A percentile compares a stretch with the other conserved stretches of the same genome.
These are phyloP conservation scores for Macrobrachium nipponense DNA, from an alignment of 1,140 invertebrate species.

Conservation along the genomic window DNA sequence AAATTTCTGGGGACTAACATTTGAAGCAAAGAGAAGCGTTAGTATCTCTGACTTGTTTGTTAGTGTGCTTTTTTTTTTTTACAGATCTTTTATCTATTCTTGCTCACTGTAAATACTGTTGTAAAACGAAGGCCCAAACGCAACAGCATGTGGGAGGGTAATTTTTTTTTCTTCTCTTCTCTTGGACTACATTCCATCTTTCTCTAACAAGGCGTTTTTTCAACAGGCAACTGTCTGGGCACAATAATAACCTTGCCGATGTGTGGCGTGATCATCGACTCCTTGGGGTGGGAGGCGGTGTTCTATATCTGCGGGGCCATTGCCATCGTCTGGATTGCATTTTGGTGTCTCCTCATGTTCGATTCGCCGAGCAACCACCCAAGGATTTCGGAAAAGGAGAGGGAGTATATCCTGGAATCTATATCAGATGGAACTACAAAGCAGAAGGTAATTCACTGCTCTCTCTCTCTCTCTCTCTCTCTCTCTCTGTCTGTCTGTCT, in stretches of 20 bases:
- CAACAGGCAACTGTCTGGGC: conserved; percentile 81
- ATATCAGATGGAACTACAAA: not conserved
- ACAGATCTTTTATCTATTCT: no score
- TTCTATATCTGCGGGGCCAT: conserved; percentile 87
- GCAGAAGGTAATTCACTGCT: conserved; percentile 8
- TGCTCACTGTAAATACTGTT: no score
- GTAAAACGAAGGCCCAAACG: no score
- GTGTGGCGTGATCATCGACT: conserved; percentile 81
- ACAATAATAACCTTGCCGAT: conserved; percentile 86
- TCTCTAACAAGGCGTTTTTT: not conserved
- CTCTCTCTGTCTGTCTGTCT: no score
- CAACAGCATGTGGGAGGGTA: not conserved
- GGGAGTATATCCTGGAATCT: conserved; percentile 65
- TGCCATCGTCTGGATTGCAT: conserved; percentile 83
- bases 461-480: no score
- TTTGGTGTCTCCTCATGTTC: conserved; percentile 87
- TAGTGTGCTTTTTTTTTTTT: no score
- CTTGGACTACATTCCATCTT: not conserved
- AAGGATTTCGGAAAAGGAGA: conserved; percentile 83
- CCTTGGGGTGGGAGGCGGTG: conserved; percentile 83
- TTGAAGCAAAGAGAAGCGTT: no score
- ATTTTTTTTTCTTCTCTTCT: not conserved
- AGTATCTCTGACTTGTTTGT: no score
- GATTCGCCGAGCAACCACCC: conserved; percentile 89
- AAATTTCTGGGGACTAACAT: no score